A percentile compares a stretch with the other conserved stretches of the same genome.
phyloP scores from a whole-genome alignment of 2,113 vertebrate genomes.

The Osmerus mordax region DNA sequence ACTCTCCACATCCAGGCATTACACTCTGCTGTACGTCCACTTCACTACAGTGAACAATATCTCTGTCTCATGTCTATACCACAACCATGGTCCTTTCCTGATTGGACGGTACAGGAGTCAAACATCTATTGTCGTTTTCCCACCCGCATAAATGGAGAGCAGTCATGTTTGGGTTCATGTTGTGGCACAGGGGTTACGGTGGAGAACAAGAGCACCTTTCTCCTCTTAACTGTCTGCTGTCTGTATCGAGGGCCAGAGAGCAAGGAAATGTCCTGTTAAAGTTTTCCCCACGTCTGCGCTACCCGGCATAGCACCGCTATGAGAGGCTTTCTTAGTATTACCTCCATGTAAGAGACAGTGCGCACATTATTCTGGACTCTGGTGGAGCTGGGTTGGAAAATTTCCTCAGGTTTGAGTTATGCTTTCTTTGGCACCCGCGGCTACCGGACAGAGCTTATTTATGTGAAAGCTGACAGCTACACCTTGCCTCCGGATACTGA shows the following conservation, averaged over 20 bases:
- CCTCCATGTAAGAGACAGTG: constrained; percentile 54
- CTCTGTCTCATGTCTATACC: constrained; percentile 23
- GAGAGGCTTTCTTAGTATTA: constrained; percentile 48
- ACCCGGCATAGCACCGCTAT: constrained; percentile 19
- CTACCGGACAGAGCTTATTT: constrained; percentile 57
- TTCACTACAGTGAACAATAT: constrained; percentile 38
- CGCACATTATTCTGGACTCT: constrained; percentile 55
- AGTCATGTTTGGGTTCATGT: constrained; percentile 26
- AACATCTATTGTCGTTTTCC: constrained; percentile 38
- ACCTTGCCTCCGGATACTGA: constrained; percentile 57
- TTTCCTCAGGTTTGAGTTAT: constrained; percentile 56
- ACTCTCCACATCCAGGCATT: constrained; percentile 39
- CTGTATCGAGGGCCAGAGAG: constrained; percentile 26
- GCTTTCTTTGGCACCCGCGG: constrained; percentile 70
- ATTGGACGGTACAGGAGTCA: constrained; percentile 27
- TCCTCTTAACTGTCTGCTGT: constrained; percentile 32
- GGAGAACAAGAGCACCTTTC: constrained; percentile 48
- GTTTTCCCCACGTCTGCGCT: constrained; percentile 40
- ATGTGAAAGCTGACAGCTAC: constrained; percentile 67
- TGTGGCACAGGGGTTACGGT: constrained; percentile 20
- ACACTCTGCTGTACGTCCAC: constrained; percentile 29
- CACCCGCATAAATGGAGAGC: constrained; percentile 21
- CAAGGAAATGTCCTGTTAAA: constrained; percentile 57
- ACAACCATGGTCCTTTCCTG: constrained; percentile 45
- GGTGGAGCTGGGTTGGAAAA: constrained; percentile 58